Percentiles rank a stretch among this genome's conserved stretches.
Conservation (phyloP, 2,888 invertebrate species). For the Oscheius myriophilus region DNA sequence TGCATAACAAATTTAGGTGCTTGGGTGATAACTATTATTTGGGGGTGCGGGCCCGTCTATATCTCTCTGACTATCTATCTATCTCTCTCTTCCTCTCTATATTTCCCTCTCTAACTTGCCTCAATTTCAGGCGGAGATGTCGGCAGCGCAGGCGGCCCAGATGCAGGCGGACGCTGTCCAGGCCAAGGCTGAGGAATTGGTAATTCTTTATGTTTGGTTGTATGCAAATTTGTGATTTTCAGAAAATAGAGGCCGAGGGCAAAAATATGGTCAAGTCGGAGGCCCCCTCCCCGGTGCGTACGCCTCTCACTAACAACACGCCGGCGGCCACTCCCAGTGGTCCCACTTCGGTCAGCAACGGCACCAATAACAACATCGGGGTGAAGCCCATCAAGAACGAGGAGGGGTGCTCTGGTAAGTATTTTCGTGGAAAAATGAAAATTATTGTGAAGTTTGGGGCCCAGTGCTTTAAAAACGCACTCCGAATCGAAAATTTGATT, state of each 20-base stretch:
- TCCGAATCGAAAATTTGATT: too few species aligned
- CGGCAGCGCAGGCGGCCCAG: slow-evolving; percentile 6
- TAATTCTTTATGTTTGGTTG: too few species aligned
- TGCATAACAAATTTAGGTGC: too few species aligned
- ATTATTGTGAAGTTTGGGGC: too few species aligned
- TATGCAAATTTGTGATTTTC: too few species aligned
- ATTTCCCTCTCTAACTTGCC: background rate
- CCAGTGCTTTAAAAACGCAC: too few species aligned
- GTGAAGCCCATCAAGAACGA: slow-evolving; percentile 11
- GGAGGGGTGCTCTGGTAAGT: slow-evolving; percentile 16
- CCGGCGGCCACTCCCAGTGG: slow-evolving; percentile 15
- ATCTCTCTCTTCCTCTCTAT: background rate
- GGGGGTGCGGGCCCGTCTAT: too few species aligned
- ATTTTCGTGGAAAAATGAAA: too few species aligned
- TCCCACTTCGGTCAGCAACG: slow-evolving; percentile 21
- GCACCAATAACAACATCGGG: background rate
- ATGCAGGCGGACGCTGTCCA: slow-evolving; percentile 1
- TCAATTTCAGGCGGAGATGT: slow-evolving; percentile 7
- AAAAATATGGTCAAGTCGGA: background rate
- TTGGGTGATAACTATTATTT: too few species aligned
- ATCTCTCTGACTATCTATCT: background rate
- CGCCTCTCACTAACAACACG: background rate
- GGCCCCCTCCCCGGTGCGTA: background rate
- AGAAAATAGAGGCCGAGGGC: slow-evolving; percentile 14
- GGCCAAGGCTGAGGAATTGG: slow-evolving; percentile 8